phyloP scores from a whole-genome alignment of 2,797 vertebrate genomes.

The Rhincodon typus region DNA sequence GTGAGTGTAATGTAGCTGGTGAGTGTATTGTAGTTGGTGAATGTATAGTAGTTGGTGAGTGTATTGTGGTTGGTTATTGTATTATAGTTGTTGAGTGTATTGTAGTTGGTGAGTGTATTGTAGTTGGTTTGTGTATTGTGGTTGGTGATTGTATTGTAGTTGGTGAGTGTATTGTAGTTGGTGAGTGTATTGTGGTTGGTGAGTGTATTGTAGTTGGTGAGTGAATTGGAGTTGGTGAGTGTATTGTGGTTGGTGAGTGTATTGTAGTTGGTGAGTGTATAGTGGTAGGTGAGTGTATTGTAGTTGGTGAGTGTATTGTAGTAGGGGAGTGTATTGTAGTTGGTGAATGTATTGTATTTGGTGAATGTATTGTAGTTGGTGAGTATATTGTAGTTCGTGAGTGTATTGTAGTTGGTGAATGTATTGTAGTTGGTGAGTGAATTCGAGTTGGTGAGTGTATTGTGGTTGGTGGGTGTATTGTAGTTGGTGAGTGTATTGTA shows the following conservation, averaged over 20 bases:
- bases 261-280: not conserved
- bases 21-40: too few relatives aligned
- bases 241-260: not conserved
- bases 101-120: not conserved
- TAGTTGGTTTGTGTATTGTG: too few relatives aligned
- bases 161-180: not conserved
- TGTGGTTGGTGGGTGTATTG: not conserved
- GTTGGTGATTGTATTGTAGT: not conserved
- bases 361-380: not conserved
- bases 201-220: too few relatives aligned
- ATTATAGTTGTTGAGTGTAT: too few relatives aligned
- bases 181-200: not conserved
- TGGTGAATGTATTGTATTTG: not conserved
- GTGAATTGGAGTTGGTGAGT: too few relatives aligned
- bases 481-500: not conserved
- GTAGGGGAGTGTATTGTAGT: not conserved
- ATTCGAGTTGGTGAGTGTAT: too few relatives aligned
- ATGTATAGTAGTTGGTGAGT: not conserved
- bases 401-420: too few relatives aligned
- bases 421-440: not conserved
- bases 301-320: not conserved
- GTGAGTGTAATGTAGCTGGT: not conserved
- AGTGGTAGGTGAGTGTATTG: not conserved
- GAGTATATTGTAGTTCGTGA: not conserved
- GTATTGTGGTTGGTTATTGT: too few relatives aligned